A percentile compares a stretch with the other conserved stretches of the same genome.
These are phyloP conservation scores for Cyprinodon diabolis DNA, from an alignment of 2,797 vertebrate genomes.

Conservation along the genomic window DNA sequence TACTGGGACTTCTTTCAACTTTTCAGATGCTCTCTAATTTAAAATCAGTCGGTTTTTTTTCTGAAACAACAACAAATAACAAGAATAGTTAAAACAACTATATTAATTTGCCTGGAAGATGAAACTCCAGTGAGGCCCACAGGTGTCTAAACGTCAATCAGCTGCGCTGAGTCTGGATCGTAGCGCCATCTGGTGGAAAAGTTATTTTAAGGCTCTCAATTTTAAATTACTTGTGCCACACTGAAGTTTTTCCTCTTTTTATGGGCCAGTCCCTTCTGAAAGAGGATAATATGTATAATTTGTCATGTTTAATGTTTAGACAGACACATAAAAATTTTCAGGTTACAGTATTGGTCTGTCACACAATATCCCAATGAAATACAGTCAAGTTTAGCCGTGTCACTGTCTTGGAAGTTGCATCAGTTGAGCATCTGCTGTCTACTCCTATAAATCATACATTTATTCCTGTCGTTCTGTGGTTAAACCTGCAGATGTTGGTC, in stretches of 20 bases:
- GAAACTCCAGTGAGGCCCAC: not conserved
- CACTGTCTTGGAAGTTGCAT: too few relatives aligned
- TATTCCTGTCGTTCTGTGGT: too few relatives aligned
- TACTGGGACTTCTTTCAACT: not conserved
- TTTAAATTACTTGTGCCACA: not conserved
- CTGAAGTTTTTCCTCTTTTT: not conserved
- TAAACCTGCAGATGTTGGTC: too few relatives aligned
- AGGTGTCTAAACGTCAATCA: not conserved
- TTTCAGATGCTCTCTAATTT: not conserved
- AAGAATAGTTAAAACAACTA: not conserved
- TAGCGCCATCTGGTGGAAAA: slow-evolving; percentile 51
- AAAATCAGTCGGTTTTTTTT: not conserved
- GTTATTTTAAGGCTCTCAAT: not conserved
- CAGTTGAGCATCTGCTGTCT: too few relatives aligned
- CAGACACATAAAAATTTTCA: not conserved
- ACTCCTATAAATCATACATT: too few relatives aligned
- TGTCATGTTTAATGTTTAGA: too few relatives aligned
- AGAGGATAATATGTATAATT: not conserved
- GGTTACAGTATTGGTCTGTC: not conserved
- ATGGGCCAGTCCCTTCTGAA: not conserved
- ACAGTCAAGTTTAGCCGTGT: not conserved
- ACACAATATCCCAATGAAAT: not conserved
- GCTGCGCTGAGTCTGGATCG: not conserved
- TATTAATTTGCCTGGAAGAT: not conserved
- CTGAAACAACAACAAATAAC: not conserved